Evolutionary conservation across 1,140 invertebrate genomes (phyloP), one percentile per base, ranked within the genome.

Genomic region (Tetraneura akinire): DNA sequence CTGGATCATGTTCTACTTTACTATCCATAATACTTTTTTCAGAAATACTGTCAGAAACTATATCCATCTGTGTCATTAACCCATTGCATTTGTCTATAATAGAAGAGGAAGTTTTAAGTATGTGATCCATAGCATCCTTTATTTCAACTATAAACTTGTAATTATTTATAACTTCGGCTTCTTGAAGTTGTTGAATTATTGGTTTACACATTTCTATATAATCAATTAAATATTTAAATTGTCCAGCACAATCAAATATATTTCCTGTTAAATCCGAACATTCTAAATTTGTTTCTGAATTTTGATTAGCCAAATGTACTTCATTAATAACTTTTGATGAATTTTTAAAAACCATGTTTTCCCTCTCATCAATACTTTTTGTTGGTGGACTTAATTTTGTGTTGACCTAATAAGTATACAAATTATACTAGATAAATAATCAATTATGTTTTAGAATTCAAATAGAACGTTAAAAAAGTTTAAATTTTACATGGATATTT

Each of bases 251-350:
- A 62, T 29, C 16, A 62, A 62, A 62, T 14, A 68, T n/a, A 9
- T 68, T 68, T 68, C n/a, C 37, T 45, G 64, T 68, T 68, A 23
- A 47, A 45, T 47, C 64, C 21, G 64, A 68, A 66, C 18, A 66
- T 66, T 66, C 62, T 66, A 66, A 66, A 66, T 66, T 66, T 66
- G 18, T 66, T 66, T 66, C 62, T 66, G 62, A 42, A 21, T 18
- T 66, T 66, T 66, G 32, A 1, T 66, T 66, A 32, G 60, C 0
- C 4, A 29, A 64, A 64, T 64, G 26, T 32, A 64, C 32, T 64
- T 64, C 60, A 64, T 32, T 64, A n/a, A 64, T 55, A 10, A 23
- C 8, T 55, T 55, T n/a, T n/a, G n/a, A n/a, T 55, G n/a, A 55
- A 62, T 10, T 62, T 62, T 62, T 10, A 62, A 29, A 29, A 62